phyloP scores from a whole-genome alignment of 2,797 vertebrate genomes.

The Apodemus agrarius region DNA sequence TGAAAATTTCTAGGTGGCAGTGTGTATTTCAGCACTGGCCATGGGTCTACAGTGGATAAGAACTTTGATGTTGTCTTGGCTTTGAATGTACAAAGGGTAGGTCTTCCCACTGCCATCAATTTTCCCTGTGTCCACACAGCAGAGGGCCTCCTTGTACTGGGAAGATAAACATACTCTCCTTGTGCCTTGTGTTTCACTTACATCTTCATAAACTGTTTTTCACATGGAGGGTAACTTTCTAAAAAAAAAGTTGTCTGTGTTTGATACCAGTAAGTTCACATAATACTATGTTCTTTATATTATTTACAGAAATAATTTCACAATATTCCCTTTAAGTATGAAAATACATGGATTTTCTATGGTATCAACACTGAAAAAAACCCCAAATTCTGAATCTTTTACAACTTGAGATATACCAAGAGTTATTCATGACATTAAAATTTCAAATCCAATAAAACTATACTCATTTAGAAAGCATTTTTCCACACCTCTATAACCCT shows the following conservation, averaged over 20 bases:
- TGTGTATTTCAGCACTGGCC: neutral
- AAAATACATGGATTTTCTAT: constrained; percentile 54
- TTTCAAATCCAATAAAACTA: constrained; percentile 61
- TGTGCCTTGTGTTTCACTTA: neutral
- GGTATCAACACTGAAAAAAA: neutral
- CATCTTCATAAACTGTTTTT: neutral
- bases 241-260: neutral
- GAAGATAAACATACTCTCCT: neutral
- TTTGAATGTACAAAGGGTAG: neutral
- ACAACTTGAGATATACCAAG: constrained; percentile 16
- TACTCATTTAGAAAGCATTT: constrained; percentile 30
- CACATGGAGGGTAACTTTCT: neutral
- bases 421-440: constrained; percentile 45
- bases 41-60: neutral
- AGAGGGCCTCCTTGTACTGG: neutral
- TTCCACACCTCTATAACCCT: neutral
- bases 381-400: constrained; percentile 21
- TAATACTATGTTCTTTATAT: neutral
- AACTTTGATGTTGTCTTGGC: neutral
- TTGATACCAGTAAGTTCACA: neutral
- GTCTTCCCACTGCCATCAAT: neutral
- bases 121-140: neutral
- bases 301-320: constrained; percentile 31
- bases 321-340: neutral
- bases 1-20: neutral